Conservation (phyloP, 2,797 vertebrate genomes). For the Lateolabrax maculatus region DNA sequence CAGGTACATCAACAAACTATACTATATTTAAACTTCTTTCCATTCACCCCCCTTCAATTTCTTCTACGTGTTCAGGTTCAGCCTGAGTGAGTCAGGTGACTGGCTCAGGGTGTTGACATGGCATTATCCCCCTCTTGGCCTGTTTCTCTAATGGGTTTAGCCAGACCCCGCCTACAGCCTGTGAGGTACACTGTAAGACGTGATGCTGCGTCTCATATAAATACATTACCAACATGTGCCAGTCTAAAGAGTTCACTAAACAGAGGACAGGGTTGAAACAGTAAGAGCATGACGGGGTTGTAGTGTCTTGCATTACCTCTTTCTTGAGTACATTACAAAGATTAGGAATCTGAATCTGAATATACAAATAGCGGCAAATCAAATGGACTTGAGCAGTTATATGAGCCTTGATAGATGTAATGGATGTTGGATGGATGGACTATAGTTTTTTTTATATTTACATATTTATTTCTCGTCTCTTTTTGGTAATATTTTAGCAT, state of each 20-base stretch:
- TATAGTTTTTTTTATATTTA: neutral
- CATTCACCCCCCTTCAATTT: neutral
- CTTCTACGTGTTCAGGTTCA: slow-evolving; percentile 42
- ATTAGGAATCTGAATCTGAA: neutral
- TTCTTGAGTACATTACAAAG: neutral
- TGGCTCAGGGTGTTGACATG: slow-evolving; percentile 60
- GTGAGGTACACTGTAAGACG: slow-evolving; percentile 43
- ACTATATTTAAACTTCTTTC: slow-evolving; percentile 9
- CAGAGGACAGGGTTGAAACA: neutral
- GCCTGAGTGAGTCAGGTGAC: slow-evolving; percentile 64
- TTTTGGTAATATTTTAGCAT: neutral
- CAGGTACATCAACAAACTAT: neutral
- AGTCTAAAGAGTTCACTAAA: neutral
- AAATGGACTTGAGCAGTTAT: neutral
- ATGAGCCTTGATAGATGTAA: neutral
- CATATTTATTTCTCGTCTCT: neutral
- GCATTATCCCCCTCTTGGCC: slow-evolving; percentile 81
- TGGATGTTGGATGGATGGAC: neutral
- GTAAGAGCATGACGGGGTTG: neutral
- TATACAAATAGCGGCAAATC: no score
- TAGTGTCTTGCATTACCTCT: neutral
- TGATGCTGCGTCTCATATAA: slow-evolving; percentile 36
- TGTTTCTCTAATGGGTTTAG: slow-evolving; percentile 86
- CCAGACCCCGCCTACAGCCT: slow-evolving; percentile 49
- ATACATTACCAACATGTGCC: slow-evolving; percentile 35